Conservation (phyloP, 2,888 invertebrate species). For the Lathronympha strigana region DNA sequence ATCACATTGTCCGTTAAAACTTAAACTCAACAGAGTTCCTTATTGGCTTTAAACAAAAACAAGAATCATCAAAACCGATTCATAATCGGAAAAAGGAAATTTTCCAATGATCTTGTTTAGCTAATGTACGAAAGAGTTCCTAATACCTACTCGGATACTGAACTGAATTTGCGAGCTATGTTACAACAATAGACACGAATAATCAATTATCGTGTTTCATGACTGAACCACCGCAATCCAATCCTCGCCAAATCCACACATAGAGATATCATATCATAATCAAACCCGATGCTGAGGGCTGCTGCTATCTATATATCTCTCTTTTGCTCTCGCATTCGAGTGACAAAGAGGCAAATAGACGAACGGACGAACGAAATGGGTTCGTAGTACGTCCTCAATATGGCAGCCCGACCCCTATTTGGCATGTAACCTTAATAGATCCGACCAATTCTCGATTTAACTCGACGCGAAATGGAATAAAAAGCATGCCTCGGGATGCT, state of each 20-base stretch:
- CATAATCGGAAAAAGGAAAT: background rate
- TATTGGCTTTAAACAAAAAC: too few species aligned
- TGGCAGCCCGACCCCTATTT: conserved; percentile 42
- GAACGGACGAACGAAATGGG: too few species aligned
- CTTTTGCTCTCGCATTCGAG: too few species aligned
- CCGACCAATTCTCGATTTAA: conserved; percentile 54
- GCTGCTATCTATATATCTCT: too few species aligned
- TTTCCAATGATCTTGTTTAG: background rate
- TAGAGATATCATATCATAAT: conserved; percentile 27
- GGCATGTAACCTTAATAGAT: conserved; percentile 46
- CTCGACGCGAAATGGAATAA: conserved; percentile 60
- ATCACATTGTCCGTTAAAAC: too few species aligned
- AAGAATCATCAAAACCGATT: background rate
- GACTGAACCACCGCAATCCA: conserved; percentile 1
- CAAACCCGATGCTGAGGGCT: conserved; percentile 22
- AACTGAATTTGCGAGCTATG: too few species aligned
- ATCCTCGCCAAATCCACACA: background rate
- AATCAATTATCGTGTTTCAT: conserved; percentile 17
- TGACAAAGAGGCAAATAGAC: too few species aligned
- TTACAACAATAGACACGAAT: conserved; percentile 11
- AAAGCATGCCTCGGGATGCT: conserved; percentile 58
- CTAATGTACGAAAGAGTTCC: background rate
- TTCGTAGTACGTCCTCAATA: too few species aligned
- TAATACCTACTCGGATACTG: background rate
- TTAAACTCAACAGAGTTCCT: too few species aligned